A percentile compares a stretch with the other conserved stretches of the same genome.
These are phyloP conservation scores for Mya arenaria DNA, from an alignment of 1,140 invertebrate species.

Conservation along the genomic window DNA sequence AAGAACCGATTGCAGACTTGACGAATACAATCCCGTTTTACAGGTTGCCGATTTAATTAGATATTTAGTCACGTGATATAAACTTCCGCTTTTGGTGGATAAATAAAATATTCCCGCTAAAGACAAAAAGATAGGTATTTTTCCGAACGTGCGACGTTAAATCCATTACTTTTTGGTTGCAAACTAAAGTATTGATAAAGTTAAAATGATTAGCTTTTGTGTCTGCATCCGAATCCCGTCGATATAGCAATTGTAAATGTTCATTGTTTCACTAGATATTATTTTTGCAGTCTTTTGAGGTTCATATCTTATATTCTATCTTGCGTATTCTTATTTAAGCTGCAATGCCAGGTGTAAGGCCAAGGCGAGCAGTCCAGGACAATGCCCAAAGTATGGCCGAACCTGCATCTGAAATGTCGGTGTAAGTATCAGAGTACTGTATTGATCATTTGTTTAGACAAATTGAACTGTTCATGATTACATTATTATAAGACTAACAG, in stretches of 20 bases:
- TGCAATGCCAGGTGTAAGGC: constrained; percentile 46
- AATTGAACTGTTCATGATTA: too few relatives aligned
- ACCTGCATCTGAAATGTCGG: constrained; percentile 50
- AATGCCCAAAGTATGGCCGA: constrained; percentile 54
- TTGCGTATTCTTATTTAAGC: too few relatives aligned
- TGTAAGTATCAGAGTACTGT: too few relatives aligned
- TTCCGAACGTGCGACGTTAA: background rate
- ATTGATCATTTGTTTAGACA: too few relatives aligned
- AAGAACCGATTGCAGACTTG: too few relatives aligned
- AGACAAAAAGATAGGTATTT: too few relatives aligned
- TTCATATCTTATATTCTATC: too few relatives aligned
- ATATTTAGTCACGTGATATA: constrained; percentile 36
- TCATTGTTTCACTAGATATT: too few relatives aligned
- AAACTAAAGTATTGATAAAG: background rate
- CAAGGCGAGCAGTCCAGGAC: constrained; percentile 44
- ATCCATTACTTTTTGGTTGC: background rate
- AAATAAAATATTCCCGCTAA: constrained; percentile 54
- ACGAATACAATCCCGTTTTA: too few relatives aligned
- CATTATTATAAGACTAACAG: too few relatives aligned
- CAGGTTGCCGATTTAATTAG: background rate
- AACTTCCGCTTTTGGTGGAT: constrained; percentile 38
- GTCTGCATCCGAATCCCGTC: background rate
- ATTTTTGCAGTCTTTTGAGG: too few relatives aligned
- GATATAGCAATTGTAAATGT: background rate
- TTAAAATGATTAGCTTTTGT: background rate